phyloP scores from a whole-genome alignment of 1,140 invertebrate genomes.

The Notospermus geniculatus region DNA sequence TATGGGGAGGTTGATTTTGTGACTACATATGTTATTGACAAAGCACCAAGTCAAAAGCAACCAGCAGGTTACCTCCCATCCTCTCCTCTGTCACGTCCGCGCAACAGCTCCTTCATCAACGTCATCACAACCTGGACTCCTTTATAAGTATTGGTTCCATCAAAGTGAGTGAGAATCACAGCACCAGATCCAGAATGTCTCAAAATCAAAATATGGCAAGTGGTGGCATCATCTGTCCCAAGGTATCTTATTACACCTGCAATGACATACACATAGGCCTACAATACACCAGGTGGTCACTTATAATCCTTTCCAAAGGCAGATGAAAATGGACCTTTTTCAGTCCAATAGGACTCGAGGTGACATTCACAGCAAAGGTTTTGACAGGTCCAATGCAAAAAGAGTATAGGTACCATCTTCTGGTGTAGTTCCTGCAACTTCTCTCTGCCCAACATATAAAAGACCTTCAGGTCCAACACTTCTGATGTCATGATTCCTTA shows the following conservation, averaged over 20 bases:
- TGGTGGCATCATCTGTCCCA: conserved; percentile 91
- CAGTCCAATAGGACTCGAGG: too few relatives aligned
- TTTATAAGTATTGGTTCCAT: conserved; percentile 78
- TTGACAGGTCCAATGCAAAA: too few relatives aligned
- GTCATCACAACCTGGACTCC: conserved; percentile 76
- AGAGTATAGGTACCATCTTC: conserved; percentile 91
- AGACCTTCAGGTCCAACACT: conserved; percentile 79
- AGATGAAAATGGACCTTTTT: too few relatives aligned
- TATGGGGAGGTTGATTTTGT: background rate
- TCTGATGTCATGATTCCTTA: conserved; percentile 62
- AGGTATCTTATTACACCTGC: conserved; percentile 63
- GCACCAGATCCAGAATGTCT: conserved; percentile 86
- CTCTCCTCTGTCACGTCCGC: conserved; percentile 76
- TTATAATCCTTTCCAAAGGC: too few relatives aligned
- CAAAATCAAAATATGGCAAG: conserved; percentile 86
- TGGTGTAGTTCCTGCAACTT: conserved; percentile 83
- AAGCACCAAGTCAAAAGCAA: background rate
- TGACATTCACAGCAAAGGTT: too few relatives aligned
- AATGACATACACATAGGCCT: too few relatives aligned
- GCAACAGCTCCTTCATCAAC: conserved; percentile 76
- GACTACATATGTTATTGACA: background rate
- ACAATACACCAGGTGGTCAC: too few relatives aligned
- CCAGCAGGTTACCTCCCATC: conserved; percentile 52
- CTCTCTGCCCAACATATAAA: conserved; percentile 85
- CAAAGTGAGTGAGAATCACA: conserved; percentile 81